Base-by-base conservation (phyloP, 2,797 vertebrate species). In the Pachyuromys duprasi region DNA sequence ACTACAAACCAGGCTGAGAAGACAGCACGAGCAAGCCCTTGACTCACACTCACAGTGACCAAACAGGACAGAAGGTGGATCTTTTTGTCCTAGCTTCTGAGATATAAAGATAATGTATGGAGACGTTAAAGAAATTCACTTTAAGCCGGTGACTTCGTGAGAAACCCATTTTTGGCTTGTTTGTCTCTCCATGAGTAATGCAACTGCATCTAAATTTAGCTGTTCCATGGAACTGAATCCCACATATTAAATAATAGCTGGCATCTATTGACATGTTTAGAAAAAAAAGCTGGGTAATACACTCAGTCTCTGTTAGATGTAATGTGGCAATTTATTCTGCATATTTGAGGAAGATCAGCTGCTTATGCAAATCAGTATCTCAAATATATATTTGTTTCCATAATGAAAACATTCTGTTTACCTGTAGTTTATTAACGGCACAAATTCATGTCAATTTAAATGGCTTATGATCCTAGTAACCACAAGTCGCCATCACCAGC, bases 131-230 rank as follows among this genome's bases (percentile, higher is more conserved):
- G n/a, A 97, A 91, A 75, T 63, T 90, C 78, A 90, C 86, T 95
- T 94, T 93, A 95, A 76, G 95, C 84, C 96, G 90, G 74, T 86
- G 91, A 28, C 36, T 36, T 22, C 83, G 89, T 74, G 39, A 0
- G 62, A 97, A 96, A 97, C 79, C 82, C 97, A 93, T 14, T 92
- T 92, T 95, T 81, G 86, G 92, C 91, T 94, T 93, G 8, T 84
- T 94, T 98, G 88, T 90, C 45, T 97, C 57, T 72, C 60, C 84
- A n/a, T 86, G 95, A 95, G 74, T 97, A 93, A 97, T 94, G 86
- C 95, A 97, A 88, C 93, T 97, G 55, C 84, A 93, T 95, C 79
- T 96, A 98, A 98, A 95, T 89, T 91, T 95, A 97, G 76, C 90
- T 98, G 74, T 69, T 76, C 87, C 55, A 65, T 97, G 89, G 89